These are phyloP conservation scores for Lottia scabra DNA, from an alignment of 2,888 invertebrate genomes.

Conservation along the genomic window DNA sequence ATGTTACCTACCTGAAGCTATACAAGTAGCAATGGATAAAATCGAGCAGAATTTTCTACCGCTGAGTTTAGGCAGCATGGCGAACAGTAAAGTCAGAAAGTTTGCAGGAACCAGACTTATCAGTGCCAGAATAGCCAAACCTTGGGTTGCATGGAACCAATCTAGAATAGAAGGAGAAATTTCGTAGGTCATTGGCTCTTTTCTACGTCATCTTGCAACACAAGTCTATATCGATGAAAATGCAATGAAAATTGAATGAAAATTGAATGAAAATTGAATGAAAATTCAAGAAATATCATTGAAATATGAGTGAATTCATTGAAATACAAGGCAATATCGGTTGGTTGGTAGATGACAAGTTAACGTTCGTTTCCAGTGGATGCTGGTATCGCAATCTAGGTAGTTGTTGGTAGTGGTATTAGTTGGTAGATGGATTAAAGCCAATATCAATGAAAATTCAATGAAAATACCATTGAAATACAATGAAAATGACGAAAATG, in stretches of 20 bases:
- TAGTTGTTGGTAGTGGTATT: too few relatives aligned
- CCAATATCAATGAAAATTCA: not conserved
- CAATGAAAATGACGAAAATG: too few relatives aligned
- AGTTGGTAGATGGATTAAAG: too few relatives aligned
- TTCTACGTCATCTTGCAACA: too few relatives aligned
- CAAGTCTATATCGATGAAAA: not conserved
- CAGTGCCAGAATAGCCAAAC: not conserved
- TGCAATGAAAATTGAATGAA: not conserved
- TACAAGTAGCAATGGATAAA: not conserved
- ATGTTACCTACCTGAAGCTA: not conserved
- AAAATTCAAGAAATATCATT: too few relatives aligned
- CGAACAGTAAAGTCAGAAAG: conserved; percentile 6
- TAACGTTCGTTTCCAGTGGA: too few relatives aligned
- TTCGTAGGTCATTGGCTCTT: too few relatives aligned
- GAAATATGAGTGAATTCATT: not conserved
- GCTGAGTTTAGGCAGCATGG: conserved; percentile 11
- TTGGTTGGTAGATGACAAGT: too few relatives aligned
- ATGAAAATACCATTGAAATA: not conserved
- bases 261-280: too few relatives aligned
- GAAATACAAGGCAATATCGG: too few relatives aligned
- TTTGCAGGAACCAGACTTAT: not conserved
- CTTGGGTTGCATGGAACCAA: conserved; percentile 10
- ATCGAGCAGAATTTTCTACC: conserved; percentile 12
- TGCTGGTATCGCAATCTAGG: too few relatives aligned
- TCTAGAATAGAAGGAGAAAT: not conserved